Conservation (phyloP, 1,140 invertebrate genomes). For the Olivierus martensii region DNA sequence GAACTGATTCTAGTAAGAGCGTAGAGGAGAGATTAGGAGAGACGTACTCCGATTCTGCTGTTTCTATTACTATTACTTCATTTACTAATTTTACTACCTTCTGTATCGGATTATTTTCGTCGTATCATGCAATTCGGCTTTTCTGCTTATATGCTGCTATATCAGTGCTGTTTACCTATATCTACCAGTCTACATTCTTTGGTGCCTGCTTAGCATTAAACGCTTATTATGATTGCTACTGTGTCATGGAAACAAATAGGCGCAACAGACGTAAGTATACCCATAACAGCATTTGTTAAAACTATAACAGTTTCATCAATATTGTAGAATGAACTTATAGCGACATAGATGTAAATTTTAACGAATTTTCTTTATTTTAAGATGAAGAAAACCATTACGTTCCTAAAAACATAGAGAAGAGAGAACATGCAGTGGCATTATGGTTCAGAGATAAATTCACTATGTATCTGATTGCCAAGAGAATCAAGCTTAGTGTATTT, state of each 20-base stretch:
- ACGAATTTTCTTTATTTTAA: too few species aligned
- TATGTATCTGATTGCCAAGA: conserved; percentile 53
- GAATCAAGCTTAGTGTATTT: conserved; percentile 59
- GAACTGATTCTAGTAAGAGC: conserved; percentile 58
- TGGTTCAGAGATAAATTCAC: conserved; percentile 62
- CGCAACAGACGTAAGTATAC: too few species aligned
- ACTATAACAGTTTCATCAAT: too few species aligned
- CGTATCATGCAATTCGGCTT: conserved; percentile 85
- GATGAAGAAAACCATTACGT: too few species aligned
- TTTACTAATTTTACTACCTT: conserved; percentile 95
- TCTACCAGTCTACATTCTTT: conserved; percentile 91
- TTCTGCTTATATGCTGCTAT: conserved; percentile 92
- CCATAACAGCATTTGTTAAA: too few species aligned
- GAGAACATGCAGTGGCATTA: too few species aligned
- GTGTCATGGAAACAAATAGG: too few species aligned
- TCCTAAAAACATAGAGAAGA: too few species aligned
- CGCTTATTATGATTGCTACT: conserved; percentile 41
- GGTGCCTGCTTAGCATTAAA: conserved; percentile 75
- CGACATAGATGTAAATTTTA: too few species aligned
- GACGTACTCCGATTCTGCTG: conserved; percentile 84
- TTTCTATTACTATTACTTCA: conserved; percentile 95
- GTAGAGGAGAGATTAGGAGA: conserved; percentile 72
- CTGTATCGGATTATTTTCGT: conserved; percentile 84
- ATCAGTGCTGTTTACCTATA: conserved; percentile 78
- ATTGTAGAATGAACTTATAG: too few species aligned